These are phyloP conservation scores for Tinamus guttatus DNA, from an alignment of 2,113 vertebrate species.

Conservation along the genomic window DNA sequence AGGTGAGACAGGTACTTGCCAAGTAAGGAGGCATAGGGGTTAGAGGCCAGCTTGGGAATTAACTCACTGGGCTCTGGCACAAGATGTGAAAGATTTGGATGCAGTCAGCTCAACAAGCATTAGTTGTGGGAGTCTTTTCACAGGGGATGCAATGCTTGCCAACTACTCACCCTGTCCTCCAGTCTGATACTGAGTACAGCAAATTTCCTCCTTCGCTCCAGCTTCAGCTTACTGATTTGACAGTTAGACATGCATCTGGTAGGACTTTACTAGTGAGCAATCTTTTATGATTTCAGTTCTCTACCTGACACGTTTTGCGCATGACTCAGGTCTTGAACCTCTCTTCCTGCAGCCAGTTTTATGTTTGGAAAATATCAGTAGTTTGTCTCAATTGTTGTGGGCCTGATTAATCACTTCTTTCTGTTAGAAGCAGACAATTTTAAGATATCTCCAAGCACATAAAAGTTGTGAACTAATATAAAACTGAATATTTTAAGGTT, in stretches of 20 bases:
- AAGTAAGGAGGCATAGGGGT: background rate
- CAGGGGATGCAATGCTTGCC: background rate
- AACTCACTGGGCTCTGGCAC: background rate
- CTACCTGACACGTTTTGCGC: background rate
- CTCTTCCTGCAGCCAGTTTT: background rate
- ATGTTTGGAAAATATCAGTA: background rate
- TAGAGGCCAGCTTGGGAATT: background rate
- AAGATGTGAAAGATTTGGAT: background rate
- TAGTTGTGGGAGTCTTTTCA: background rate
- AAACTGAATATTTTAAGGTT: background rate
- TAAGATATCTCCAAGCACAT: background rate
- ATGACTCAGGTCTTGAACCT: background rate
- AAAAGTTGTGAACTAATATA: background rate
- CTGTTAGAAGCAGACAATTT: background rate
- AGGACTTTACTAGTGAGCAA: background rate
- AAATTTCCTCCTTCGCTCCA: fast-evolving
- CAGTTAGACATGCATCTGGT: fast-evolving
- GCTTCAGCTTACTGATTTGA: background rate
- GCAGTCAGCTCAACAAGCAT: background rate
- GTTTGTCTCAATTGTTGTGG: background rate
- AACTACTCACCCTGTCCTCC: background rate
- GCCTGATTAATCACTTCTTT: background rate
- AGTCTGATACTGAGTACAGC: background rate
- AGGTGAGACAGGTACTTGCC: background rate
- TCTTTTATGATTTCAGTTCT: background rate